Base-by-base conservation (phyloP, 2,113 vertebrate genomes). In the Myodes glareolus region DNA sequence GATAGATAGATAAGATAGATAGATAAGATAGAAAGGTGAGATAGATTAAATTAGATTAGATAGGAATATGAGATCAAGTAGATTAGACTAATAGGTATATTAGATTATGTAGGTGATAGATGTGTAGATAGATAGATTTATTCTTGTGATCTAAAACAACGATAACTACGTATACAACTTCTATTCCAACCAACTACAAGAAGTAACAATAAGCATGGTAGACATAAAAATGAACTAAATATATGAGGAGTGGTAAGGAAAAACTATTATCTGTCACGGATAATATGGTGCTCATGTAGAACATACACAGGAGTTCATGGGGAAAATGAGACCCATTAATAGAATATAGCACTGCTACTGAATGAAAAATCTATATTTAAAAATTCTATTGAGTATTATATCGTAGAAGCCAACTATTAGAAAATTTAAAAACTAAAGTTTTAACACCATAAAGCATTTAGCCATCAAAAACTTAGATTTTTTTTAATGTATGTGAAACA, bases 251-350 rank as follows among this genome's bases (percentile, higher is more conserved):
- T 70, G 23, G 7, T 39, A 87, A 87, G 33, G 58, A 3, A 29
- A 61, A 42, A 76, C 47, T 70, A 31, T 63, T 61, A 63, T n/a
- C 87, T 68, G 9, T 92, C 67, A 93, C 12, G 92, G 65, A 76
- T 45, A 58, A 55, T 88, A n/a, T 42, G 61, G 73, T 72, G 19
- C 13, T 88, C 16, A 36, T 29, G 7, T 47, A 76, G n/a, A 78
- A 86, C 73, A 70, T 90, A 33, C 89, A 90, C 67, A 80, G 94
- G 10, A 90, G 94, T 61, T 75, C 78, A 47, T 45, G 11, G 47
- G 42, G 33, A 85, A 84, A 86, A 2, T 61, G 36, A 70, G 81
- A 31, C 1, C 14, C n/a, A 42, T 63, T 65, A 42, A 84, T 42
- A 85, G 58, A 85, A 63, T 65, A 61, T 63, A 85, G 7, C 81